These are phyloP conservation scores for Neodiprion lecontei DNA, from an alignment of 1,140 invertebrate species.

Conservation along the genomic window DNA sequence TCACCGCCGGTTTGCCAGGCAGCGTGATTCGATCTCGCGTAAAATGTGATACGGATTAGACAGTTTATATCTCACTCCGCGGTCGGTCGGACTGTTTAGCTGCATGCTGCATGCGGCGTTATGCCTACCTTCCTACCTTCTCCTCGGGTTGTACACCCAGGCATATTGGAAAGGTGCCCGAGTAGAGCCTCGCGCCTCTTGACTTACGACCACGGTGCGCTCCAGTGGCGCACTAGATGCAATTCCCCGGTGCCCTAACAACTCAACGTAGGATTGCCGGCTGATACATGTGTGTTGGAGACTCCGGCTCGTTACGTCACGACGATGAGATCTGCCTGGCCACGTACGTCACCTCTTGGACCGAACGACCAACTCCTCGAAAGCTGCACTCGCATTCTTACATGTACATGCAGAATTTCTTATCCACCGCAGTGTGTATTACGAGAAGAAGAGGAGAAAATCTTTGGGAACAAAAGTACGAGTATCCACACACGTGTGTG, in stretches of 20 bases:
- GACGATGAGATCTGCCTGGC: too few species aligned
- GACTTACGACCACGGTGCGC: too few species aligned
- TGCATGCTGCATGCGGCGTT: background rate
- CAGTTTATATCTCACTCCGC: constrained; percentile 54
- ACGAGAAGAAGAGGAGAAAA: too few species aligned
- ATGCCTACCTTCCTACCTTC: background rate
- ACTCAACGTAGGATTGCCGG: too few species aligned
- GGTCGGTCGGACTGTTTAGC: background rate
- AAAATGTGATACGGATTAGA: constrained; percentile 50
- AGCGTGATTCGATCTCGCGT: constrained; percentile 42
- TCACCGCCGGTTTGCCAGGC: background rate
- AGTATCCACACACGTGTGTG: too few species aligned
- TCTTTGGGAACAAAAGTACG: too few species aligned
- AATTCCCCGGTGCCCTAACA: too few species aligned
- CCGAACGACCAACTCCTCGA: background rate
- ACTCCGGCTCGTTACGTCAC: background rate
- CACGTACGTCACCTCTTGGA: too few species aligned
- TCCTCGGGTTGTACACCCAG: constrained; percentile 33
- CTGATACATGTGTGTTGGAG: background rate
- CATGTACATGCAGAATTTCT: background rate
- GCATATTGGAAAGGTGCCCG: constrained; percentile 44
- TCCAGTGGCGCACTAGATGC: too few species aligned
- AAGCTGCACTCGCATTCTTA: background rate
- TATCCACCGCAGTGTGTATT: too few species aligned
- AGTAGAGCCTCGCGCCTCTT: background rate